phyloP scores from a whole-genome alignment of 2,113 vertebrate genomes.

The Delphinapterus leucas region DNA sequence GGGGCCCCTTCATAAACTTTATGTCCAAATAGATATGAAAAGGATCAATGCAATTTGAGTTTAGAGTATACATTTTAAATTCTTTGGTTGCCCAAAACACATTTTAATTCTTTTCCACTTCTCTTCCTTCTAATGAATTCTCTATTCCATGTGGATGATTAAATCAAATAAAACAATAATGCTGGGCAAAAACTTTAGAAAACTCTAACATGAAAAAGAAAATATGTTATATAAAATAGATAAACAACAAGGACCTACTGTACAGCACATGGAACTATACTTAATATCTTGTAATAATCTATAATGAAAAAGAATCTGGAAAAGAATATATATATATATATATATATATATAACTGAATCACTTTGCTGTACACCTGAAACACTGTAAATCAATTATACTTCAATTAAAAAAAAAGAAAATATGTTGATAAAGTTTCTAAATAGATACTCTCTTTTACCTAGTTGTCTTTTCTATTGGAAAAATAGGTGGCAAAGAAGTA shows the following conservation, averaged over 20 bases:
- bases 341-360: background rate
- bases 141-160: background rate
- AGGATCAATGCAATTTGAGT: background rate
- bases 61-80: slow-evolving; percentile 29
- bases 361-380: background rate
- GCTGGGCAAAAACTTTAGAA: background rate
- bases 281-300: background rate
- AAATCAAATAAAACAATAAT: background rate
- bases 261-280: too few species aligned
- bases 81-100: background rate
- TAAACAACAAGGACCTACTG: background rate
- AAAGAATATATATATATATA: background rate
- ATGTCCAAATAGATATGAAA: slow-evolving; percentile 28
- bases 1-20: background rate
- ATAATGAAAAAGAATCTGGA: background rate
- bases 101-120: background rate
- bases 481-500: background rate
- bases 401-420: background rate
- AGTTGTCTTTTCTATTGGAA: background rate
- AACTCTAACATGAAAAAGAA: slow-evolving; percentile 13
- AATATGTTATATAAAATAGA: background rate
- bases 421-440: slow-evolving; percentile 1
- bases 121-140: background rate
- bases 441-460: background rate
- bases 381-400: background rate